These are phyloP conservation scores for Aricia agestis DNA, from an alignment of 1,140 invertebrate species.

Conservation along the genomic window DNA sequence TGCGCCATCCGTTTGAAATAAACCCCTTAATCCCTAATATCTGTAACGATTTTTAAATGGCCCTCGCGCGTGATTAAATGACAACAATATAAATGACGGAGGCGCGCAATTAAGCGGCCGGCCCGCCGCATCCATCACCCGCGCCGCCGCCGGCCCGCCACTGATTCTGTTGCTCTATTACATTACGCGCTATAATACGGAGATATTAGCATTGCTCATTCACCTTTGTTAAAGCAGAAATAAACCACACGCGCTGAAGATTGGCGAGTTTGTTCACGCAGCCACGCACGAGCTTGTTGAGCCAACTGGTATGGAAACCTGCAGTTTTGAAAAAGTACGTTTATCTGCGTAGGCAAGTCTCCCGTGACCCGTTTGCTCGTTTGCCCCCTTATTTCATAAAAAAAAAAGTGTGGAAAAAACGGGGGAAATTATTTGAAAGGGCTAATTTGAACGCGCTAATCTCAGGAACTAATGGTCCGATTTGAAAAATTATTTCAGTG, in stretches of 20 bases:
- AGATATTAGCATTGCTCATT: slow-evolving; percentile 15
- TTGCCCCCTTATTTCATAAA: no score
- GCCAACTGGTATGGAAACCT: no score
- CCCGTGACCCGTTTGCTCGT: no score
- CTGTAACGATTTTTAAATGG: slow-evolving; percentile 32
- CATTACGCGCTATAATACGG: slow-evolving; percentile 12
- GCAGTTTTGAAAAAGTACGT: no score
- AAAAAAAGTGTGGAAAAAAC: no score
- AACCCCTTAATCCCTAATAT: slow-evolving; percentile 20
- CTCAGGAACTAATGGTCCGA: no score
- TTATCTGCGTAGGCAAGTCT: no score
- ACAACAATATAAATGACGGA: slow-evolving; percentile 63
- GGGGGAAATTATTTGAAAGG: no score
- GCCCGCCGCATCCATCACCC: slow-evolving; percentile 52
- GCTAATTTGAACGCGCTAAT: no score
- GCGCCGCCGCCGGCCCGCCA: slow-evolving; percentile 33
- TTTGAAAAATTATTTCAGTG: no score
- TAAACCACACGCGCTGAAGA: background rate
- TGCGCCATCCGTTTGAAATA: slow-evolving; percentile 3
- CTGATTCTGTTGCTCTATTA: slow-evolving; percentile 50
- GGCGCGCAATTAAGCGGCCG: slow-evolving; percentile 51
- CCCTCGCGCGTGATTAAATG: slow-evolving; percentile 48
- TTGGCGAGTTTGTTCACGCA: background rate
- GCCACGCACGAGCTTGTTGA: no score
- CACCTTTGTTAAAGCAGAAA: background rate